Percentiles rank a stretch among this genome's conserved stretches.
Evolutionary conservation across 2,113 vertebrate genomes (phyloP).

Genomic region (Paramormyrops kingsleyae): DNA sequence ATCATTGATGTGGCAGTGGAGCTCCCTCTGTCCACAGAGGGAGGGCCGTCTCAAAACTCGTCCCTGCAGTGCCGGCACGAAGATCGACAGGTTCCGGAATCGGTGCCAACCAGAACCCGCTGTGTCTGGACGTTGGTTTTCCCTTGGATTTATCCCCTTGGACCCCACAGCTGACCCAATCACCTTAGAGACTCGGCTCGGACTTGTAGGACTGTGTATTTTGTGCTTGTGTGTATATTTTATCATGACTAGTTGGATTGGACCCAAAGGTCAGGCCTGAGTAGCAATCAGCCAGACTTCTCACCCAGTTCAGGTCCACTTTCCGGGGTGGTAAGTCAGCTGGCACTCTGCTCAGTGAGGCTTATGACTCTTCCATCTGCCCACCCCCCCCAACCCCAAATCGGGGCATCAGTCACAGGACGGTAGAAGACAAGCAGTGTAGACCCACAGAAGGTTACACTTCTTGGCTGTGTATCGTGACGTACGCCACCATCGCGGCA

Average conservation of each 20-base stretch:
- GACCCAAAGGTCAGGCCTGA: not conserved
- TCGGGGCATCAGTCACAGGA: not conserved
- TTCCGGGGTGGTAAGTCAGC: not conserved
- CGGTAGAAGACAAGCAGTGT: not conserved
- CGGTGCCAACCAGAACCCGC: not conserved
- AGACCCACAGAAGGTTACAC: not conserved
- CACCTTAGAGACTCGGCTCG: not conserved
- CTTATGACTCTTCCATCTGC: not conserved
- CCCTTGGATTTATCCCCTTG: not conserved
- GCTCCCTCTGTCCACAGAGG: not conserved
- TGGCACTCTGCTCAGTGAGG: not conserved
- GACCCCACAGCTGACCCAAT: not conserved
- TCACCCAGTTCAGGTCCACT: not conserved
- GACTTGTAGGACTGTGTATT: not conserved
- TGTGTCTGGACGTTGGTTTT: not conserved
- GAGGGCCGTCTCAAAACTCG: not conserved
- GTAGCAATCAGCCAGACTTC: not conserved
- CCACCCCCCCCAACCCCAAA: not conserved
- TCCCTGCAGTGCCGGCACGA: not conserved
- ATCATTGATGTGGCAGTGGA: not conserved
- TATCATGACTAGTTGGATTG: not conserved
- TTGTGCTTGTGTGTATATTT: not conserved
- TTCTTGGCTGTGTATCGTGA: not conserved
- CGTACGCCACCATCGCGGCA: not conserved
- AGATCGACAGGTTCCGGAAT: not conserved